phyloP scores from a whole-genome alignment of 2,888 invertebrate species.

The Ophioninae sp. region DNA sequence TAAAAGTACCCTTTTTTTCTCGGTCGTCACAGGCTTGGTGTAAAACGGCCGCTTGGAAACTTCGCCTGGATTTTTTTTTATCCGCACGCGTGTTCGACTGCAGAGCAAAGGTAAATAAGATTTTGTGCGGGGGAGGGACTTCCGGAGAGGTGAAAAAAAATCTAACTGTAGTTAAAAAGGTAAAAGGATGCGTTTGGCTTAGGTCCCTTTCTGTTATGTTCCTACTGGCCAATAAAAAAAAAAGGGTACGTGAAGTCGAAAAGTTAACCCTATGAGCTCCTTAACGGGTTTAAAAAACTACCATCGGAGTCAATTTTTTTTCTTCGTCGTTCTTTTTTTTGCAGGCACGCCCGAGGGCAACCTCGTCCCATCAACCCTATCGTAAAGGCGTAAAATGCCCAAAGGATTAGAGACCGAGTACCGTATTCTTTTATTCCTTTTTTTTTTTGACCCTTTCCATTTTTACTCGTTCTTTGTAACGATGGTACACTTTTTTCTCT shows the following conservation, averaged over 20 bases:
- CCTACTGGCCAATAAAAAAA: constrained; percentile 58
- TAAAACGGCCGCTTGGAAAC: constrained; percentile 4
- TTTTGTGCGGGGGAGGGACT: constrained; percentile 22
- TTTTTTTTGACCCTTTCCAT: neutral
- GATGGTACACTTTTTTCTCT: constrained; percentile 53
- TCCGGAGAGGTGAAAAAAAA: constrained; percentile 1
- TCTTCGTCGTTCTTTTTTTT: constrained; percentile 14
- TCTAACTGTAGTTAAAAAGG: constrained; percentile 58
- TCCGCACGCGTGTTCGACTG: constrained; percentile 1
- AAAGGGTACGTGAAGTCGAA: constrained; percentile 57
- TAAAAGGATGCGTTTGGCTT: constrained; percentile 32
- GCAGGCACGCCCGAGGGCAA: neutral
- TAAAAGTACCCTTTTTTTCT: constrained; percentile 43
- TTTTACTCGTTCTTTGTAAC: constrained; percentile 37
- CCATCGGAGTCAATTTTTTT: constrained; percentile 61
- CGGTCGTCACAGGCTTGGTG: neutral
- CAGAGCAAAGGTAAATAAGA: constrained; percentile 5
- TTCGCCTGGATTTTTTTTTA: constrained; percentile 13
- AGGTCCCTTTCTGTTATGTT: constrained; percentile 17
- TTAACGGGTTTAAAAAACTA: constrained; percentile 71
- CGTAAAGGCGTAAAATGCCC: constrained; percentile 62
- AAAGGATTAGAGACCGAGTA: constrained; percentile 63
- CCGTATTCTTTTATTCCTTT: constrained; percentile 29
- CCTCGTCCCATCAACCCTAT: constrained; percentile 53
- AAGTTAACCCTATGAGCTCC: constrained; percentile 61